Evolutionary conservation across 2,797 vertebrate species (phyloP).

Genomic region (Thamnophis elegans): DNA sequence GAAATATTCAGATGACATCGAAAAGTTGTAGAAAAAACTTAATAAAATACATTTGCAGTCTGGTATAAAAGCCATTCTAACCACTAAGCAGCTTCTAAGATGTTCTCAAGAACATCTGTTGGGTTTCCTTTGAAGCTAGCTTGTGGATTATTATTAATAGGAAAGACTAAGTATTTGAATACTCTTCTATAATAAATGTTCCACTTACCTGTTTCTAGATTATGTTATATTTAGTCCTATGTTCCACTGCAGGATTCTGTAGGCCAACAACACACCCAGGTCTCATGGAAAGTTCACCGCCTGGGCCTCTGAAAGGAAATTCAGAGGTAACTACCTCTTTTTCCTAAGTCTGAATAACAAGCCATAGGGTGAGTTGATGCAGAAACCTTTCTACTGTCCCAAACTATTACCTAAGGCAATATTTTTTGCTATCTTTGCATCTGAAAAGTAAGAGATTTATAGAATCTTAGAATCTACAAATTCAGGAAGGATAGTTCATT

Average conservation of each 20-base stretch:
- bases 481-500: not conserved
- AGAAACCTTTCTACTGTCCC: slow-evolving; percentile 12
- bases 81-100: not conserved
- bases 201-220: slow-evolving; percentile 37
- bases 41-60: not conserved
- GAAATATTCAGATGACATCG: not conserved
- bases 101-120: not conserved
- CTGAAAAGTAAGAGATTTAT: not conserved
- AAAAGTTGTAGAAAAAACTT: accelerated
- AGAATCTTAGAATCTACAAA: not conserved
- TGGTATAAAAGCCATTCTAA: not conserved
- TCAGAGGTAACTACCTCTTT: slow-evolving; percentile 27
- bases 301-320: slow-evolving; percentile 22
- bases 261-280: slow-evolving; percentile 24
- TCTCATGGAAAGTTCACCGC: slow-evolving; percentile 50
- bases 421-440: not conserved
- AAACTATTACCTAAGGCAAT: not conserved
- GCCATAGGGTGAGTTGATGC: not conserved
- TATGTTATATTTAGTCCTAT: slow-evolving; percentile 41
- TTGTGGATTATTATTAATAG: not conserved
- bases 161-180: not conserved
- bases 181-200: not conserved
- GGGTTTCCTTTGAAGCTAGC: not conserved
- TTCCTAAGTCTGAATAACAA: slow-evolving; percentile 31
- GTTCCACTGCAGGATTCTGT: slow-evolving; percentile 42